Evolutionary conservation across 2,113 vertebrate genomes (phyloP).

Genomic region (Pseudorectes ferrugineus): DNA sequence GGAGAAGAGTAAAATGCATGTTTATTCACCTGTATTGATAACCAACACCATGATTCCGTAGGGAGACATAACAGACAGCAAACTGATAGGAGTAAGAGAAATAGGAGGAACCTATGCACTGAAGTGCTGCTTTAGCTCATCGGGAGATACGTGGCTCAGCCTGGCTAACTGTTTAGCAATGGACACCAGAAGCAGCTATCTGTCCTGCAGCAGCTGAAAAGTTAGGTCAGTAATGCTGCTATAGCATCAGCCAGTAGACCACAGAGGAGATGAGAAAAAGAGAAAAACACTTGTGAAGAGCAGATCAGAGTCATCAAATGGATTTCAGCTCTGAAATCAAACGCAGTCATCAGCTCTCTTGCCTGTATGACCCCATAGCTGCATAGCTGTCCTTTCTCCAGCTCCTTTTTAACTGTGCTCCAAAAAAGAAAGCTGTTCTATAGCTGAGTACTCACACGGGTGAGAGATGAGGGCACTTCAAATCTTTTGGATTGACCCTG

Average conservation of each 20-base stretch:
- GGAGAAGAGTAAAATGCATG: neutral
- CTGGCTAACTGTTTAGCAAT: neutral
- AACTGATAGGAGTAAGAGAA: neutral
- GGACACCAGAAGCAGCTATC: neutral
- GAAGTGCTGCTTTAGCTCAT: neutral
- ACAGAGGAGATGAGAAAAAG: neutral
- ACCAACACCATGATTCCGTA: neutral
- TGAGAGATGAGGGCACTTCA: neutral
- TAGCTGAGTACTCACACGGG: accelerated
- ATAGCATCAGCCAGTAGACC: neutral
- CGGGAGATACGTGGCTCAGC: neutral
- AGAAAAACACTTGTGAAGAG: neutral
- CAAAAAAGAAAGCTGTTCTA: neutral
- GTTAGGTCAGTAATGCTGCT: neutral
- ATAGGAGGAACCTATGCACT: neutral
- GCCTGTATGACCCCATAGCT: neutral
- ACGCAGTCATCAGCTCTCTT: neutral
- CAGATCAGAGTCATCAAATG: neutral
- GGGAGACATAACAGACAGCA: neutral
- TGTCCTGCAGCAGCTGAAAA: neutral
- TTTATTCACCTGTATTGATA: neutral
- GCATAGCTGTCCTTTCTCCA: neutral
- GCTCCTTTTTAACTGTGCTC: neutral
- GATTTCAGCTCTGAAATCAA: neutral
- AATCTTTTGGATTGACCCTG: neutral